Base-by-base conservation (phyloP, 2,888 invertebrate species). In the Mimas tiliae region DNA sequence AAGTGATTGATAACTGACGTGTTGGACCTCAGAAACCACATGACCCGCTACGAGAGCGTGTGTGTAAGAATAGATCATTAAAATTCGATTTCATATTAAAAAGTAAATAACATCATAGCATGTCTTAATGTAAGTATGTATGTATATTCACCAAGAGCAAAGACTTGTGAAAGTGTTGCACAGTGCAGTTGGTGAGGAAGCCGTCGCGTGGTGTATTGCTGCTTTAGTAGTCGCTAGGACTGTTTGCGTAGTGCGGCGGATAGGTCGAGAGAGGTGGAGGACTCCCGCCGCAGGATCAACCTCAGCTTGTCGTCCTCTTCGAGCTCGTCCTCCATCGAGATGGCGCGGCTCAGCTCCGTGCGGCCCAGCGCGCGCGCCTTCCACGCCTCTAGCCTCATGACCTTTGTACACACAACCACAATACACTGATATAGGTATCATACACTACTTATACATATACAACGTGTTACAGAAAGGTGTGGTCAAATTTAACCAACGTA, bases 341-440 rank as follows among this genome's bases (percentile, higher is more conserved):
- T 81, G 33, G 90, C 84, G 70, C 90, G 89, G 69, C 81, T 83
- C 63, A 87, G 80, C 69, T 87, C 85, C 27, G 85, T 75, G 68
- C 83, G 89, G 71, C 94, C 95, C 90, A 93, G 94, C 84, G 93
- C 94, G 77, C 94, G 95, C 84, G 92, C 94, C 87, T 90, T 95
- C 94, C 95, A 95, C 69, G 95, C 95, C 83, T 96, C 96, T 89
- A 96, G 87, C 89, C 96, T 96, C 95, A 96, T 95, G 94, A 96
- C 95, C 96, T 96, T 69, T 27, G 9, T 3, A 19, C 11, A 14
- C 8, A 69, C 33, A 64, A 19, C 12, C 1, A 38, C 16, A n/a
- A 47, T 1, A 47, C 14, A 1, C 19, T 34, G 21, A 27, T 27
- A 27, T 27, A n/a, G n/a, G n/a, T 38, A 16, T 55, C 34, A 21